A percentile compares a stretch with the other conserved stretches of the same genome.
Evolutionary conservation across 2,113 vertebrate genomes (phyloP).

Genomic region (Microtus richardsoni): DNA sequence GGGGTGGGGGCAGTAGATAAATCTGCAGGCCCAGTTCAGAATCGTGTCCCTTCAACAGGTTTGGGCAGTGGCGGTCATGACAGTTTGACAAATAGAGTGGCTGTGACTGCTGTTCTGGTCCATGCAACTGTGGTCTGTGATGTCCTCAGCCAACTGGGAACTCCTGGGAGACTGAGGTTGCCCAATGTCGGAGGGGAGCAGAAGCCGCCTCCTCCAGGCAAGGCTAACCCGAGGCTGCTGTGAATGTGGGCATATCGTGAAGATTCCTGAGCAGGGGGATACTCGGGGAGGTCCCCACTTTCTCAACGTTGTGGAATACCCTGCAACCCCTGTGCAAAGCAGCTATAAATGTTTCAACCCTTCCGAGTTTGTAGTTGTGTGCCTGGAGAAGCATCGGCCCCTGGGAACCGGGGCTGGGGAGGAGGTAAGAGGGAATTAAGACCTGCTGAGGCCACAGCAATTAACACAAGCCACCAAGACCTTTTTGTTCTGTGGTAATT

Average conservation of each 20-base stretch:
- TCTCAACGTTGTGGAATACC: not conserved
- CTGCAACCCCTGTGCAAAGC: not conserved
- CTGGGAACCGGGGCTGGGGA: conserved; percentile 28
- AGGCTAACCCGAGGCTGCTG: accelerated
- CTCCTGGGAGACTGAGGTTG: not conserved
- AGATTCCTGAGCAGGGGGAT: accelerated
- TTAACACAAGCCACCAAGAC: conserved; percentile 65
- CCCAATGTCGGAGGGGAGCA: not conserved
- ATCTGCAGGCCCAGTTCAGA: accelerated
- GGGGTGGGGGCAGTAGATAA: accelerated
- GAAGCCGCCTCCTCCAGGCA: no score
- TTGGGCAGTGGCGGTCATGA: not conserved
- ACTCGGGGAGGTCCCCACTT: accelerated
- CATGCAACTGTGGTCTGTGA: not conserved
- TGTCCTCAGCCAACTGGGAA: not conserved
- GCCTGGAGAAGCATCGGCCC: not conserved
- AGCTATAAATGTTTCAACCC: not conserved
- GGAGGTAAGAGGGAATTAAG: not conserved
- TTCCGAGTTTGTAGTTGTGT: not conserved
- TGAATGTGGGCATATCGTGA: accelerated
- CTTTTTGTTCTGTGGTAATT: conserved; percentile 62
- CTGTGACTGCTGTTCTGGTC: not conserved
- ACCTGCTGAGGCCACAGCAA: conserved; percentile 61
- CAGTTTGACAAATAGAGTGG: not conserved
- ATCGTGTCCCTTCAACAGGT: accelerated